A percentile compares a stretch with the other conserved stretches of the same genome.
These are phyloP conservation scores for Napeogenes inachia DNA, from an alignment of 2,888 invertebrate genomes.

Conservation along the genomic window DNA sequence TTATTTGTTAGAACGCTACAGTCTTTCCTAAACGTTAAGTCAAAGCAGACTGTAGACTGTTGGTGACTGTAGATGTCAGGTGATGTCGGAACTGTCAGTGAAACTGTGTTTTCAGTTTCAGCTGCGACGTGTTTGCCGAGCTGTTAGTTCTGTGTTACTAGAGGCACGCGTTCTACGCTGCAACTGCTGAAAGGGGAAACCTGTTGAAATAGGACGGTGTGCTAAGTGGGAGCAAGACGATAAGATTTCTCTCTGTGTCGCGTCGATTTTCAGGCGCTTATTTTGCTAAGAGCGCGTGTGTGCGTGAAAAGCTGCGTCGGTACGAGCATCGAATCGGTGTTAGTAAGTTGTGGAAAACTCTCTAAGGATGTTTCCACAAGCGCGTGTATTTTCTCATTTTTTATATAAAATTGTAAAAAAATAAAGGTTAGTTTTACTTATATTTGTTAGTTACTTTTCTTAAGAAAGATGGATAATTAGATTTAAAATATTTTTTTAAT, in stretches of 20 bases:
- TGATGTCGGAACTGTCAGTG: constrained; percentile 68
- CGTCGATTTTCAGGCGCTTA: constrained; percentile 66
- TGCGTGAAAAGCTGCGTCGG: constrained; percentile 71
- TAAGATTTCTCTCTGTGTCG: constrained; percentile 38
- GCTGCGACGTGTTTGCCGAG: constrained; percentile 68
- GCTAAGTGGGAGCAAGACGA: constrained; percentile 58
- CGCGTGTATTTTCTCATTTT: constrained; percentile 59
- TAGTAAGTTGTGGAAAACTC: constrained; percentile 75
- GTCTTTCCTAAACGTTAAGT: constrained; percentile 50
- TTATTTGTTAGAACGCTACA: constrained; percentile 52
- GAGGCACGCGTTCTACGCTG: constrained; percentile 70
- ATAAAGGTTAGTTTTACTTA: too few relatives aligned
- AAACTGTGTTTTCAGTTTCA: constrained; percentile 71
- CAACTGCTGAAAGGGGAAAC: constrained; percentile 75
- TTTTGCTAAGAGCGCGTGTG: constrained; percentile 62
- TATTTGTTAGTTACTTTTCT: too few relatives aligned
- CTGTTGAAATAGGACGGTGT: constrained; percentile 74
- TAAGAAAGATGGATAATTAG: too few relatives aligned
- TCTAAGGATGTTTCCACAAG: constrained; percentile 69
- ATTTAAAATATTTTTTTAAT: too few relatives aligned
- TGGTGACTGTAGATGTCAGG: constrained; percentile 59
- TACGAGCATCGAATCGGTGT: constrained; percentile 63
- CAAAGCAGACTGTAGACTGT: too few relatives aligned
- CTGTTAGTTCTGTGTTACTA: constrained; percentile 74
- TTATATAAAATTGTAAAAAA: constrained; percentile 22